A percentile compares a stretch with the other conserved stretches of the same genome.
Evolutionary conservation across 2,113 vertebrate species (phyloP).

Genomic region (Orientallactaga bullata): DNA sequence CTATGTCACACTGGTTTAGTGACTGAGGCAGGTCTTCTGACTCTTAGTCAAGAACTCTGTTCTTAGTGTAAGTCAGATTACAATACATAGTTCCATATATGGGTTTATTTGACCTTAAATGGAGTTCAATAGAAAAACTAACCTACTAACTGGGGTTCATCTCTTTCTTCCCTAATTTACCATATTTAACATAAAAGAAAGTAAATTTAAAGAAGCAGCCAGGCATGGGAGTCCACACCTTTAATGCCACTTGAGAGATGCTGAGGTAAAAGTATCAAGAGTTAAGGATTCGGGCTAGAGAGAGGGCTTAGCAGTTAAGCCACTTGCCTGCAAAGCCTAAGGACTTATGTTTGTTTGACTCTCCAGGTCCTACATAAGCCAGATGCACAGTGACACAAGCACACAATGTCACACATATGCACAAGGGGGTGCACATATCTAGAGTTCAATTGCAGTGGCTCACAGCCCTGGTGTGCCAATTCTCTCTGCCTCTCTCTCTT

Average conservation of each 20-base stretch:
- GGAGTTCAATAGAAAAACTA: neutral
- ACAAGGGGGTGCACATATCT: too few species aligned
- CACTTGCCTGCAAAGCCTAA: too few species aligned
- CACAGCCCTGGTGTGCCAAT: too few species aligned
- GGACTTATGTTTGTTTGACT: too few species aligned
- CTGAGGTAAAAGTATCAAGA: neutral
- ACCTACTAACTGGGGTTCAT: neutral
- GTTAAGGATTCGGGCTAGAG: neutral
- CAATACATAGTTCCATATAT: neutral
- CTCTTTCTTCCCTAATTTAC: neutral
- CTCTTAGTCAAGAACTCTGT: neutral
- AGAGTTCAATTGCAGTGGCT: too few species aligned
- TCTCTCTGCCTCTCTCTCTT: too few species aligned
- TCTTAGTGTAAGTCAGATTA: neutral
- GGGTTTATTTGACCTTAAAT: neutral
- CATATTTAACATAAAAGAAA: constrained; percentile 16
- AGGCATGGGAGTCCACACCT: neutral
- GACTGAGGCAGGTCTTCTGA: neutral
- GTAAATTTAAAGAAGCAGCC: neutral
- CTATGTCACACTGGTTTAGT: neutral
- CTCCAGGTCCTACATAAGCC: too few species aligned
- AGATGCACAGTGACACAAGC: too few species aligned
- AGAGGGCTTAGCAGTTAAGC: too few species aligned
- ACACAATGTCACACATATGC: too few species aligned
- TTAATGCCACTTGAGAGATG: neutral